Evolutionary conservation across 2,113 vertebrate genomes (phyloP).

Genomic region (Cavia porcellus): DNA sequence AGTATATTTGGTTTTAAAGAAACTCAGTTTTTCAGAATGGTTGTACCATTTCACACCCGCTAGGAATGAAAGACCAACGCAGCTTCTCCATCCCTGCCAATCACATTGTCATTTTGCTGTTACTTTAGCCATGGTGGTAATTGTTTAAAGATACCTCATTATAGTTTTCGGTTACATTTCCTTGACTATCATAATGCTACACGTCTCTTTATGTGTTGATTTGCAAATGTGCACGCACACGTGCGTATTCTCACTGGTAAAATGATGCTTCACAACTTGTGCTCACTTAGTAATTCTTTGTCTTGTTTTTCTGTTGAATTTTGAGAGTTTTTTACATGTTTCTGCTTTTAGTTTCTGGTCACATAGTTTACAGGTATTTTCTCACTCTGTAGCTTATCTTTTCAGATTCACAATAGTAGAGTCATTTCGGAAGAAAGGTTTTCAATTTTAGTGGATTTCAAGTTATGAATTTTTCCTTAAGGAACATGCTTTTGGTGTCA

Average conservation of each 20-base stretch:
- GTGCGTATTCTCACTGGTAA: background rate
- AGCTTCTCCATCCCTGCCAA: background rate
- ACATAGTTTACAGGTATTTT: background rate
- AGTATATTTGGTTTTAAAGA: conserved; percentile 38
- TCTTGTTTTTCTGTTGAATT: background rate
- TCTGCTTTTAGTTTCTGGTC: background rate
- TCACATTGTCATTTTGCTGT: background rate
- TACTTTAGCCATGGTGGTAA: background rate
- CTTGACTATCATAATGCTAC: background rate
- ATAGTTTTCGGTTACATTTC: background rate
- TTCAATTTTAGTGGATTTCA: background rate
- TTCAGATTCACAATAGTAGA: background rate
- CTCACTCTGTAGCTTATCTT: background rate
- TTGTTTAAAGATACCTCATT: background rate
- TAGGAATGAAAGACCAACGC: too few species aligned
- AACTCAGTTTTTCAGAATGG: background rate
- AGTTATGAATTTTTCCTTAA: background rate
- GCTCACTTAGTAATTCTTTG: background rate
- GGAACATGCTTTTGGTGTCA: background rate
- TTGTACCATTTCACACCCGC: background rate
- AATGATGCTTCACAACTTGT: background rate
- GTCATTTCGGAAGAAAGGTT: background rate
- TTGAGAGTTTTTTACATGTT: background rate
- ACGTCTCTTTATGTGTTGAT: background rate
- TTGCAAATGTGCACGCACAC: background rate